Conservation (phyloP, 2,888 invertebrate genomes). For the Stratiomys singularior region DNA sequence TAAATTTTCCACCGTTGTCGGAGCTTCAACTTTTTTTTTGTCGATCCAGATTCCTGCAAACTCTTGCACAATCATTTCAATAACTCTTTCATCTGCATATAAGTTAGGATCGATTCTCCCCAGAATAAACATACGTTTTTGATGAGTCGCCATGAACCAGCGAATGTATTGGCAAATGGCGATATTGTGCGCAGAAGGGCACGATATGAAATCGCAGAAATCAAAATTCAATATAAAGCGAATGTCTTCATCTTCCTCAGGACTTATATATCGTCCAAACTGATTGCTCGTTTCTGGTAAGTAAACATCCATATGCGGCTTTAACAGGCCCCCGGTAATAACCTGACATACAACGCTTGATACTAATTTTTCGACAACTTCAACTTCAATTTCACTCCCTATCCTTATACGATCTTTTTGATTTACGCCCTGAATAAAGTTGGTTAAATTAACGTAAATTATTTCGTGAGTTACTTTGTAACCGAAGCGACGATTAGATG, state of each 20-base stretch:
- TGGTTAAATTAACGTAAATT: conserved; percentile 42
- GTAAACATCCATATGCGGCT: conserved; percentile 19
- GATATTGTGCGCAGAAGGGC: conserved; percentile 35
- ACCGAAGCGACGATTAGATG: conserved; percentile 45
- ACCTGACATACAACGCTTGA: conserved; percentile 35
- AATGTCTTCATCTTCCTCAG: conserved; percentile 44
- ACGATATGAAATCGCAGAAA: conserved; percentile 45
- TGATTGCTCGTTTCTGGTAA: conserved; percentile 9
- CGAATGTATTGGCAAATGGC: conserved; percentile 33
- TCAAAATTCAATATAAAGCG: conserved; percentile 37
- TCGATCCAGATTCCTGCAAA: conserved; percentile 46
- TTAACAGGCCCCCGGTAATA: conserved; percentile 25
- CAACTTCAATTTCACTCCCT: conserved; percentile 30
- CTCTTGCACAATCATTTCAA: conserved; percentile 33
- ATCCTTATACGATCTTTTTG: conserved; percentile 34
- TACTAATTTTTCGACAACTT: background rate
- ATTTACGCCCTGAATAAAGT: background rate
- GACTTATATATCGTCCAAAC: conserved; percentile 15
- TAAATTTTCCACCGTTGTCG: background rate
- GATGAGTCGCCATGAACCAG: conserved; percentile 41
- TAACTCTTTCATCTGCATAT: background rate
- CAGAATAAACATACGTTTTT: conserved; percentile 32
- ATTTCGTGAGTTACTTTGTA: conserved; percentile 28
- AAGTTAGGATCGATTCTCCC: conserved; percentile 37
- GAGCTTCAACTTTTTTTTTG: background rate